A percentile compares a stretch with the other conserved stretches of the same genome.
These are phyloP conservation scores for Drosophila meridiana DNA, from an alignment of 2,888 invertebrate species.

Conservation along the genomic window DNA sequence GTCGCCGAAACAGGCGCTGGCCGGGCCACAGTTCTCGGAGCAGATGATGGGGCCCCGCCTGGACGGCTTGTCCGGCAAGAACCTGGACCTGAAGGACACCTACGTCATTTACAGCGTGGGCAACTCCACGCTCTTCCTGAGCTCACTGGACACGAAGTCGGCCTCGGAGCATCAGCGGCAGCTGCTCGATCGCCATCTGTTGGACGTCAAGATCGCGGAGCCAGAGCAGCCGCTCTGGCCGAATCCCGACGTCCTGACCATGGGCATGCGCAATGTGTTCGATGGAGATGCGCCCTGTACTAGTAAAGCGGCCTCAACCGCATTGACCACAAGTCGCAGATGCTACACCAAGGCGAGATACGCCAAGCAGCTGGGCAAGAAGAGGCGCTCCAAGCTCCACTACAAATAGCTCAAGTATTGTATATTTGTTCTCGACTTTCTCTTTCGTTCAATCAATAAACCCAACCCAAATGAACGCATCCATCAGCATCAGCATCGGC, in stretches of 20 bases:
- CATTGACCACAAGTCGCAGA: not conserved
- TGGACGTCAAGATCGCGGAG: conserved; percentile 32
- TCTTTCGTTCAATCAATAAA: conserved; percentile 28
- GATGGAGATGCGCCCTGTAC: conserved; percentile 16
- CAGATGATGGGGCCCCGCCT: conserved; percentile 2
- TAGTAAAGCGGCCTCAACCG: conserved; percentile 15
- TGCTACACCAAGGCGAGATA: conserved; percentile 13
- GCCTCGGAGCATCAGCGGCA: conserved; percentile 26
- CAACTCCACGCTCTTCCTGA: conserved; percentile 52
- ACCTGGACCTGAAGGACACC: conserved; percentile 30
- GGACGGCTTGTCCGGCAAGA: not conserved
- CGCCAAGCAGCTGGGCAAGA: conserved; percentile 15
- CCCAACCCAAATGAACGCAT: not conserved
- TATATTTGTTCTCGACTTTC: not conserved
- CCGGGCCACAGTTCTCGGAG: conserved; percentile 1
- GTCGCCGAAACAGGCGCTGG: not conserved
- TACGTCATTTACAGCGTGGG: conserved; percentile 59
- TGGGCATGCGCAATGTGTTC: conserved; percentile 35
- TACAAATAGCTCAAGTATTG: conserved; percentile 3
- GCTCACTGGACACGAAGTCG: conserved; percentile 29
- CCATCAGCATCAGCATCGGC: not conserved
- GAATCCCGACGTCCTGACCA: conserved; percentile 42
- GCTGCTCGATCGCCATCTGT: conserved; percentile 50
- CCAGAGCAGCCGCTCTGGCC: conserved; percentile 38
- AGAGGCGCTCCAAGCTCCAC: conserved; percentile 17